A percentile compares a stretch with the other conserved stretches of the same genome.
These are phyloP conservation scores for Holothuria glaberrima DNA, from an alignment of 35 echinoderm and acorn worm genomes.

Conservation along the genomic window DNA sequence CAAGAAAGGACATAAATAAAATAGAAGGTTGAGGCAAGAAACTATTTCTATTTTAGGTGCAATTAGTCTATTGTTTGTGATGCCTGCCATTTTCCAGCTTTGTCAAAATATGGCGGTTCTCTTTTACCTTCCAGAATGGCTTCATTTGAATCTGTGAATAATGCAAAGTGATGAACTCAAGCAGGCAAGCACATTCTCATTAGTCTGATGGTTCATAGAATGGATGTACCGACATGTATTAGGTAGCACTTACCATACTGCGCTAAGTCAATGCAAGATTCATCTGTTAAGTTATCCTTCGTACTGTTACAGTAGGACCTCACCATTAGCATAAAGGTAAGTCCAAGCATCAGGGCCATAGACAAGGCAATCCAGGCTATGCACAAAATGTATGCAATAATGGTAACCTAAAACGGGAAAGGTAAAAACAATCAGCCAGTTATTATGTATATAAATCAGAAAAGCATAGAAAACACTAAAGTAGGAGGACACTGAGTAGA, in stretches of 20 bases:
- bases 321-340: constrained; percentile 64
- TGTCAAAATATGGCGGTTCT: background rate
- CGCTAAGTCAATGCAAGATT: constrained; percentile 38
- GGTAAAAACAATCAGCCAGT: too few species aligned
- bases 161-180: too few species aligned
- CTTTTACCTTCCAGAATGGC: background rate
- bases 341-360: constrained; percentile 36
- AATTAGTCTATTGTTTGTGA: too few species aligned
- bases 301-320: constrained; percentile 45
- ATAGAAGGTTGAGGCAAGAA: too few species aligned
- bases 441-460: too few species aligned
- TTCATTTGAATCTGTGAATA: too few species aligned
- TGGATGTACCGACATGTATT: too few species aligned
- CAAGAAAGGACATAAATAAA: too few species aligned
- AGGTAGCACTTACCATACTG: constrained; percentile 54
- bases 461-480: too few species aligned
- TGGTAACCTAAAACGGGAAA: constrained; percentile 21
- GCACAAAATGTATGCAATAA: constrained; percentile 54
- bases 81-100: background rate
- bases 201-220: background rate
- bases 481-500: too few species aligned
- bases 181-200: too few species aligned
- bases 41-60: too few species aligned
- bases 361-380: constrained; percentile 59
- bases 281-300: background rate